These are phyloP conservation scores for Caenorhabditis japonica DNA, from an alignment of 2,888 invertebrate species.

Conservation along the genomic window DNA sequence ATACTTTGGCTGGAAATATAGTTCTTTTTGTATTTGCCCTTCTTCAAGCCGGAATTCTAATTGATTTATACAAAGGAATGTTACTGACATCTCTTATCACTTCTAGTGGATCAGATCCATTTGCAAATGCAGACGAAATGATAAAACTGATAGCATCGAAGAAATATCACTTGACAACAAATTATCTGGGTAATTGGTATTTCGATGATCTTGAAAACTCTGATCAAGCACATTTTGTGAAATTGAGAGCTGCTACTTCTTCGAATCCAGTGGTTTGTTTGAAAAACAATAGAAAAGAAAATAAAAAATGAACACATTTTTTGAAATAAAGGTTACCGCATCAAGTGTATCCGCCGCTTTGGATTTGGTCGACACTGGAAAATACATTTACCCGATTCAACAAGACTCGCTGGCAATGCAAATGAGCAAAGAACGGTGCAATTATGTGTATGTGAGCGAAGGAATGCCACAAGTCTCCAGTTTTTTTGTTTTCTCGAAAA, in stretches of 20 bases:
- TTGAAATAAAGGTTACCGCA: constrained; percentile 40
- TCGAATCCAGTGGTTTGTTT: constrained; percentile 65
- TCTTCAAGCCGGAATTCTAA: constrained; percentile 59
- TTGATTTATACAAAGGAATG: constrained; percentile 55
- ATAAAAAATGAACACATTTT: too few relatives aligned
- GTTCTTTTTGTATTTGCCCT: constrained; percentile 58
- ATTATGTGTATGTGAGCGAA: constrained; percentile 65
- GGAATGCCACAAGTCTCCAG: constrained; percentile 61
- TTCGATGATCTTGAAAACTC: constrained; percentile 60
- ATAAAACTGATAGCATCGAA: constrained; percentile 55
- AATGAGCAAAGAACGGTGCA: constrained; percentile 61
- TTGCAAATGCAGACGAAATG: constrained; percentile 59
- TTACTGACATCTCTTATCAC: constrained; percentile 59
- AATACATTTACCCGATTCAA: constrained; percentile 67
- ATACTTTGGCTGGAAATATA: constrained; percentile 55
- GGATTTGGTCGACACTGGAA: constrained; percentile 66
- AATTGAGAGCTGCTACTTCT: constrained; percentile 54
- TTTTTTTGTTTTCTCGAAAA: constrained; percentile 56
- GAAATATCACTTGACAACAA: constrained; percentile 61
- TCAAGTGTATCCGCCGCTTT: constrained; percentile 62
- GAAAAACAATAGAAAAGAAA: too few relatives aligned
- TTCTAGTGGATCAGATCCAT: constrained; percentile 56
- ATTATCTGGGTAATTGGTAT: constrained; percentile 65
- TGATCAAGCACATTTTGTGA: constrained; percentile 55
- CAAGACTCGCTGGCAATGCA: constrained; percentile 67